Conservation (phyloP, 2,113 vertebrate genomes). For the Oophaga pumilio region DNA sequence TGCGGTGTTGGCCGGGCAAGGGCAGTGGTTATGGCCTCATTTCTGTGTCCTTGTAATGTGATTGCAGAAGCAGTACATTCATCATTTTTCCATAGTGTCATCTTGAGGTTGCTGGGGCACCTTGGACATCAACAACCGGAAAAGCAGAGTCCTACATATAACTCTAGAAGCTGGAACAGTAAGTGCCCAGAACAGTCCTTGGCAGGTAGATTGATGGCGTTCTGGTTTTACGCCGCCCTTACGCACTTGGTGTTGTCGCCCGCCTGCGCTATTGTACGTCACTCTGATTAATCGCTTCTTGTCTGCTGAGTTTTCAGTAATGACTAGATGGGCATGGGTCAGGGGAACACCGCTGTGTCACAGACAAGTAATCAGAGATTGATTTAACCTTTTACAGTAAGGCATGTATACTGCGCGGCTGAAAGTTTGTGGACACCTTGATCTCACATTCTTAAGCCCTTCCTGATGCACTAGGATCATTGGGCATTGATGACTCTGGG, state of each 20-base stretch:
- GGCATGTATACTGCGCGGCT: not conserved
- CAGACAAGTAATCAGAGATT: not conserved
- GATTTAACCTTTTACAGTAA: slow-evolving; percentile 3
- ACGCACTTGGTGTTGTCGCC: not conserved
- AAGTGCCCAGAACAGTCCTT: slow-evolving; percentile 7
- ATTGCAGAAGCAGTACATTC: slow-evolving; percentile 31
- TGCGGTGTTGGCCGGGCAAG: not conserved
- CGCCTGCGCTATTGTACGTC: slow-evolving; percentile 23
- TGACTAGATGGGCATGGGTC: slow-evolving; percentile 6
- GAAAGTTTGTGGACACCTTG: not conserved
- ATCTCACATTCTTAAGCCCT: not conserved
- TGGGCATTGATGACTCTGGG: no score
- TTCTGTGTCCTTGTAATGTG: slow-evolving; percentile 42
- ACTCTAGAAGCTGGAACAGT: slow-evolving; percentile 17
- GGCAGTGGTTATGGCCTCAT: slow-evolving; percentile 16
- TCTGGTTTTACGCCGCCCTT: slow-evolving; percentile 12
- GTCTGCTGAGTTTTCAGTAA: slow-evolving; percentile 19
- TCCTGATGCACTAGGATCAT: not conserved
- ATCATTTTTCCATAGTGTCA: slow-evolving; percentile 26
- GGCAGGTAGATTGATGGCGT: slow-evolving; percentile 49
- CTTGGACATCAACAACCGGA: slow-evolving; percentile 7
- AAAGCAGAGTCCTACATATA: slow-evolving; percentile 9
- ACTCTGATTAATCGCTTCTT: slow-evolving; percentile 46
- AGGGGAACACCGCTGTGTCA: slow-evolving; percentile 9
- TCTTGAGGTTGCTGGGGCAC: slow-evolving; percentile 16